These are phyloP conservation scores for Grammomys surdaster DNA, from an alignment of 2,113 vertebrate genomes.

Conservation along the genomic window DNA sequence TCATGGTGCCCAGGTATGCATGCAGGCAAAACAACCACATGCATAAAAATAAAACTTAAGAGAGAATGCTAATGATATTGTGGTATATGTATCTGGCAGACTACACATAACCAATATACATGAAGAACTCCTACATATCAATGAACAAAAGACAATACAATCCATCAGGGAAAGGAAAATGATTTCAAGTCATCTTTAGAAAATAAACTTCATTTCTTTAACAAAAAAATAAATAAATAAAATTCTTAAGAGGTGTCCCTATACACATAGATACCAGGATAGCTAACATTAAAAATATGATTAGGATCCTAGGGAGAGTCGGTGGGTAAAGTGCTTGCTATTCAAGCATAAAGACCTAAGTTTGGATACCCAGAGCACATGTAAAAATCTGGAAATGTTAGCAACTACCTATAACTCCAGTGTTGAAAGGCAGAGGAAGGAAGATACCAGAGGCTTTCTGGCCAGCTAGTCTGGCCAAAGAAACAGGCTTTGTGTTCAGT, in stretches of 20 bases:
- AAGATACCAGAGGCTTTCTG: not conserved
- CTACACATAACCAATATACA: not conserved
- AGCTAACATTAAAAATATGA: not conserved
- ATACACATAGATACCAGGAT: not conserved
- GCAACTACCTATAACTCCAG: no score
- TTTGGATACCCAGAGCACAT: not conserved
- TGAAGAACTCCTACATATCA: not conserved
- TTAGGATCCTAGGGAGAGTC: no score
- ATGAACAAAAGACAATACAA: not conserved
- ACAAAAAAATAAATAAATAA: not conserved
- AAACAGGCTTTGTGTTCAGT: not conserved
- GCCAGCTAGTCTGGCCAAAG: not conserved
- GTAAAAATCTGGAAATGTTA: not conserved
- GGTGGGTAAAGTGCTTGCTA: not conserved
- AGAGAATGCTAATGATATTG: not conserved
- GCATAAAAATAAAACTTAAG: not conserved
- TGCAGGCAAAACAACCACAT: not conserved
- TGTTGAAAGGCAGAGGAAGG: not conserved
- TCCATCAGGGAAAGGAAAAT: fast-evolving
- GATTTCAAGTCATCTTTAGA: not conserved
- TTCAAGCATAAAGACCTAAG: not conserved
- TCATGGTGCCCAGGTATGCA: not conserved
- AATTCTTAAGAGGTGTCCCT: not conserved
- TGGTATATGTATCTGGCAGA: not conserved
- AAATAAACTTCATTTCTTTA: not conserved